Evolutionary conservation across 2,888 invertebrate species (phyloP), one percentile per base, ranked within the genome.

Genomic region (Rotaria magnacalcarata): DNA sequence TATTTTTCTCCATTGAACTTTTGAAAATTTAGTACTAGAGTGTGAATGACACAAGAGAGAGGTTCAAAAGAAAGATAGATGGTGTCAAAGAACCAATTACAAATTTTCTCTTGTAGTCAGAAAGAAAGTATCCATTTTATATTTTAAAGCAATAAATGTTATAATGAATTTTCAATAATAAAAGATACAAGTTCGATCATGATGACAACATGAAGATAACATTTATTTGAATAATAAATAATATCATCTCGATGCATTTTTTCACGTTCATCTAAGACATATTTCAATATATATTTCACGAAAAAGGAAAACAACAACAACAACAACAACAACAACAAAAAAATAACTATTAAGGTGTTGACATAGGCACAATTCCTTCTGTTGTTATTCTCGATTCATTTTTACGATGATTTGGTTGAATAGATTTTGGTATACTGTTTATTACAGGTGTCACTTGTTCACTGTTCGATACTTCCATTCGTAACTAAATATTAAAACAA

Each of bases 351-450:
- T 47, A 80, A 2, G 80, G 16, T 47, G 80, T 47, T 80, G 43
- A 24, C 1, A 80, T 47, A n/a, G 80, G 80, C n/a, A 47, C n/a
- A 19, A 80, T 80, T 80, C 80, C 80, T 21, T 80, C 47, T 0
- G 80, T 80, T 24, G 80, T 80, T 80, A 80, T n/a, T 80, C 80
- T 43, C 19, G 80, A 80, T 80, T 80, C 80, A 80, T 80, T n/a
- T 80, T 80, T 80, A 47, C 80, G 80, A 80, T 80, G n/a, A 47
- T 24, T 80, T 24, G 80, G 80, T 47, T 80, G 80, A 11, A 80
- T n/a, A 14, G 80, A 80, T 80, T 80, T 80, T 47, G 47, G 47
- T 47, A 47, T n/a, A 80, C 80, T 80, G 7, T 11, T 5, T 47
- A 80, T 41, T 16, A 52, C 52, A 24, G 80, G 47, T 24, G 34